Conservation (phyloP, 1,140 invertebrate species). For the Rhagoletis zephyria region DNA sequence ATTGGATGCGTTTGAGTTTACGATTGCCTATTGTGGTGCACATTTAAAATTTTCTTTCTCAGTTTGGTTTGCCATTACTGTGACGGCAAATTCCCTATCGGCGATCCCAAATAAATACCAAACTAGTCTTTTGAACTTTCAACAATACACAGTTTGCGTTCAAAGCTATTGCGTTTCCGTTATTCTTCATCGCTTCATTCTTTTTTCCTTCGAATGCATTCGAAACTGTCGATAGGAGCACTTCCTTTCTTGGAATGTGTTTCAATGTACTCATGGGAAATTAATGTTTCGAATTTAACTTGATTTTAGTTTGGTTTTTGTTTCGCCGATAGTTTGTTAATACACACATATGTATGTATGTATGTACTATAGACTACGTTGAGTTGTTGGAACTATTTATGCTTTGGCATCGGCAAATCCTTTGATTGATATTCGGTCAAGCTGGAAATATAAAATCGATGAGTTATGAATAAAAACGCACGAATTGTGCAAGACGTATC, state of each 20-base stretch:
- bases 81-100: not conserved
- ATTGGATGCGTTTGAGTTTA: not conserved
- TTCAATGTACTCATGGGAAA: slow-evolving; percentile 39
- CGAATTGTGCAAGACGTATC: no score
- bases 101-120: not conserved
- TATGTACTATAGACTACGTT: not conserved
- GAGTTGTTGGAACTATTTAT: no score
- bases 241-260: slow-evolving; percentile 14
- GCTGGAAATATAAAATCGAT: no score
- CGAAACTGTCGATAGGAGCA: no score
- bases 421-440: no score
- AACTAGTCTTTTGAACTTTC: not conserved
- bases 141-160: not conserved
- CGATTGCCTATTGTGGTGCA: not conserved
- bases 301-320: slow-evolving; percentile 9
- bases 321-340: not conserved
- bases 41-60: not conserved
- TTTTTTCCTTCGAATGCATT: not conserved
- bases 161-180: not conserved
- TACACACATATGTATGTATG: not conserved
- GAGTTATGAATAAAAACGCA: no score
- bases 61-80: not conserved
- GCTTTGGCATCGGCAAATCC: no score
- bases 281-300: slow-evolving; percentile 34
- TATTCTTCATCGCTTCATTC: not conserved